phyloP scores from a whole-genome alignment of 2,113 vertebrate species.

The Rhynchopsitta pachyrhyncha region DNA sequence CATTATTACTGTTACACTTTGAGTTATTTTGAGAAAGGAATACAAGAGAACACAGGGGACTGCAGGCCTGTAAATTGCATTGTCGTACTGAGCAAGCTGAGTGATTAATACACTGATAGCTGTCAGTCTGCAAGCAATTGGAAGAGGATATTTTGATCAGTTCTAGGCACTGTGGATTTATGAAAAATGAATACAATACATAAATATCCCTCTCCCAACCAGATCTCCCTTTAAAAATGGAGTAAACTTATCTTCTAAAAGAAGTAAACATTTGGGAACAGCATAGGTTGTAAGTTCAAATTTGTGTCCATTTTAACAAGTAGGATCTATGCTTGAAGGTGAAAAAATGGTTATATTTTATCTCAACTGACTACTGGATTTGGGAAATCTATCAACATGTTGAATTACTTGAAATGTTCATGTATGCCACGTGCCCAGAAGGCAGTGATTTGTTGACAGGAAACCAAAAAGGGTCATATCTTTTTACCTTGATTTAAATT shows the following conservation, averaged over 20 bases:
- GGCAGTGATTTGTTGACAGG: constrained; percentile 7
- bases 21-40: constrained; percentile 22
- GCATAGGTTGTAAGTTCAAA: background rate
- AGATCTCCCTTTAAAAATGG: background rate
- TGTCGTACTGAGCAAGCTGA: background rate
- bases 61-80: background rate
- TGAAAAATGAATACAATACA: background rate
- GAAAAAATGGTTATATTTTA: background rate
- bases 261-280: background rate
- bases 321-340: background rate
- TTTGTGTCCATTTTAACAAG: background rate
- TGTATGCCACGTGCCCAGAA: constrained; percentile 5
- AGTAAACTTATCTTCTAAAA: background rate
- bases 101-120: background rate
- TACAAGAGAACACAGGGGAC: background rate
- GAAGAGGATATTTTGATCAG: background rate
- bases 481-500: constrained; percentile 37
- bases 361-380: background rate
- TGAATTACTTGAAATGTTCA: constrained; percentile 18
- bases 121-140: constrained; percentile 15
- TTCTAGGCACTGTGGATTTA: background rate
- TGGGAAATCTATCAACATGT: background rate
- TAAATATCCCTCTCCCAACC: background rate
- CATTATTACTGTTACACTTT: background rate
- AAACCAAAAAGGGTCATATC: background rate